phyloP scores from a whole-genome alignment of 2,888 invertebrate species.

The Troglohyphantes excavatus region DNA sequence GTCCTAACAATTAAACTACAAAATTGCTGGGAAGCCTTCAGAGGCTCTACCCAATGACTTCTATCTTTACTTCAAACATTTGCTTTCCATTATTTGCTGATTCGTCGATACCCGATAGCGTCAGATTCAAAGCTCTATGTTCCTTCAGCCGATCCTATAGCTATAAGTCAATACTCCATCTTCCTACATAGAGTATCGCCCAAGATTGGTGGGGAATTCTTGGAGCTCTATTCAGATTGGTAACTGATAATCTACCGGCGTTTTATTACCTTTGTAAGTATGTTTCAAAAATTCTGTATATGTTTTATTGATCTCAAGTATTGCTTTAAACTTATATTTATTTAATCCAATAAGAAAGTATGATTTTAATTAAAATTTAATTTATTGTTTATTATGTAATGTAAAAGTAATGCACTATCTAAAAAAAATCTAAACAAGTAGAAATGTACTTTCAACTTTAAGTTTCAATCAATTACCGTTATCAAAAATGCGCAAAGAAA shows the following conservation, averaged over 20 bases:
- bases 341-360: background rate
- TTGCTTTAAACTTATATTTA: background rate
- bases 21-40: background rate
- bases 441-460: too few species aligned
- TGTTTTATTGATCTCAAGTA: background rate
- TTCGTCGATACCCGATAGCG: constrained; percentile 61
- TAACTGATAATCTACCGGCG: too few species aligned
- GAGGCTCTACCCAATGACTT: constrained; percentile 53
- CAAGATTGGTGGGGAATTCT: background rate
- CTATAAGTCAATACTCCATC: constrained; percentile 57
- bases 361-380: too few species aligned
- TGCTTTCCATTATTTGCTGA: constrained; percentile 74
- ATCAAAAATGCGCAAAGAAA: too few species aligned
- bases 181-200: background rate
- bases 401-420: too few species aligned
- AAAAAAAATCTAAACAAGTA: too few species aligned
- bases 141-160: constrained; percentile 30
- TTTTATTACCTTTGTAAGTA: background rate
- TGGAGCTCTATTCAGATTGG: background rate
- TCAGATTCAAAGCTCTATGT: constrained; percentile 28
- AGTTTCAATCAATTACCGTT: too few species aligned
- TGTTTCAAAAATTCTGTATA: background rate
- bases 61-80: constrained; percentile 66
- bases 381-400: too few species aligned
- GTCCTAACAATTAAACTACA: background rate